A percentile compares a stretch with the other conserved stretches of the same genome.
Conservation (phyloP, 2,888 invertebrate genomes). For the Biston stratarius region DNA sequence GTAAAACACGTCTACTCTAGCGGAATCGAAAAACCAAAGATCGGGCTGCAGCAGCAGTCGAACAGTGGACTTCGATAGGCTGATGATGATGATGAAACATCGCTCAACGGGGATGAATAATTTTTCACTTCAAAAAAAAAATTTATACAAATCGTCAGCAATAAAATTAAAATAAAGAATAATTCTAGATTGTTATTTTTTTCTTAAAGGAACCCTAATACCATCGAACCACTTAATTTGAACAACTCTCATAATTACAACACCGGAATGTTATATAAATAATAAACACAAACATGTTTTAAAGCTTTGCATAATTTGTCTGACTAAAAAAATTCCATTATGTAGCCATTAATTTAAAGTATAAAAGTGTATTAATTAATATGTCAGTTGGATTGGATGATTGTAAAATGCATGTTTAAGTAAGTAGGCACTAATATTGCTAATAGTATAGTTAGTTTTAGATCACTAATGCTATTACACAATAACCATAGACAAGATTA, state of each 20-base stretch:
- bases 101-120: too few relatives aligned
- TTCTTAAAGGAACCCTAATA: not conserved
- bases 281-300: slow-evolving; percentile 20
- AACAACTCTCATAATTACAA: not conserved
- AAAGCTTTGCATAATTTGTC: slow-evolving; percentile 10
- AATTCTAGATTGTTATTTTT: not conserved
- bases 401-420: not conserved
- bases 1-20: too few relatives aligned
- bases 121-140: too few relatives aligned
- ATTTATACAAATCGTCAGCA: too few relatives aligned
- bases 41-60: too few relatives aligned
- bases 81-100: too few relatives aligned
- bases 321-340: slow-evolving; percentile 14
- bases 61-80: too few relatives aligned
- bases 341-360: not conserved
- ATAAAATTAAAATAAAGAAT: not conserved
- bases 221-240: not conserved
- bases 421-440: not conserved
- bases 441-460: too few relatives aligned
- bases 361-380: slow-evolving; percentile 6
- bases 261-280: slow-evolving; percentile 12
- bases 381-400: slow-evolving; percentile 1
- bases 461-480: not conserved
- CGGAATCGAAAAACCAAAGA: too few relatives aligned
- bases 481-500: not conserved